These are phyloP conservation scores for Momotus momota DNA, from an alignment of 2,797 vertebrate species.

Conservation along the genomic window DNA sequence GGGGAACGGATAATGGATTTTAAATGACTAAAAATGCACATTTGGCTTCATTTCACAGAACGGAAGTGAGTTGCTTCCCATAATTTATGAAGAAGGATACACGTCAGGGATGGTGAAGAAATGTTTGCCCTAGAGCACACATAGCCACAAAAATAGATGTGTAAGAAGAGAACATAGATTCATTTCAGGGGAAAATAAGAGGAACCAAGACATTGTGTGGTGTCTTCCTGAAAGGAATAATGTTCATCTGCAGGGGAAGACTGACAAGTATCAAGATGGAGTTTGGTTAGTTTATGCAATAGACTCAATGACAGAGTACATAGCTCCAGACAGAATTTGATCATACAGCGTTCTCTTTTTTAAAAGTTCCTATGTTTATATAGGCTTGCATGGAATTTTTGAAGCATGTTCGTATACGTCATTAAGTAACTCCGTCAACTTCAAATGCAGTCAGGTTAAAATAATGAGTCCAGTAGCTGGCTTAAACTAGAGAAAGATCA, in stretches of 20 bases:
- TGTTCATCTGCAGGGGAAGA: neutral
- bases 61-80: neutral
- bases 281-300: neutral
- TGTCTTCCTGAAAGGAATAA: neutral
- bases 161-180: neutral
- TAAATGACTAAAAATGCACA: neutral
- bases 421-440: neutral
- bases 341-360: neutral
- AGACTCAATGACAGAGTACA: neutral
- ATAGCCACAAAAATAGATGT: neutral
- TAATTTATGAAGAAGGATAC: neutral
- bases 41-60: neutral
- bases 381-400: neutral
- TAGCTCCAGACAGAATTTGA: neutral
- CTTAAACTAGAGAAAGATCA: neutral
- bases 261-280: neutral
- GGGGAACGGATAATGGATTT: neutral
- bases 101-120: neutral
- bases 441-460: neutral
- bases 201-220: neutral
- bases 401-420: neutral
- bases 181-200: neutral
- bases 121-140: neutral
- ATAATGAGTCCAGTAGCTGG: neutral
- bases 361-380: neutral